Evolutionary conservation across 1,140 invertebrate genomes (phyloP), one percentile per base, ranked within the genome.

Genomic region (Branchinecta lindahli): DNA sequence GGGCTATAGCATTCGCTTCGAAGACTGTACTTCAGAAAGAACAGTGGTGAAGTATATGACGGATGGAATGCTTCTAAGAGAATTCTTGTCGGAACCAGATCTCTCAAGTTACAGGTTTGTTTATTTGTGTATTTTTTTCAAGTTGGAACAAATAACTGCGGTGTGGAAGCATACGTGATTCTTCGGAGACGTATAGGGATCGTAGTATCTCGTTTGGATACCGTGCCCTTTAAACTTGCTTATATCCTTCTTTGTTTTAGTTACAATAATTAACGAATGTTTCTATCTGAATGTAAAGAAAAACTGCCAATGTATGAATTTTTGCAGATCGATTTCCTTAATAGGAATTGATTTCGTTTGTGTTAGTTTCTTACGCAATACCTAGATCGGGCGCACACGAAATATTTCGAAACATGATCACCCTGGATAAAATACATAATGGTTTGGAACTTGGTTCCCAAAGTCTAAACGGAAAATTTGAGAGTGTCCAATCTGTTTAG

Each of bases 11-110:
- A 89, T 90, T 73, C 78, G 88, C 72, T 90, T 90, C 82, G 88
- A 90, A 78, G 88, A 90, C 77, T 89, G 87, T 75, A 88, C 88
- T 6, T 87, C 85, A 21, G 86, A 88, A 75, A 79, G 85, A 69
- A 85, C 85, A n/a, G 76, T 86, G 7, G 86, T 99, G n/a, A 99
- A 99, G 81, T 99, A 99, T 75, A 98, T 99, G 96, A 99, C 97
- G 65, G 97, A 99, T 82, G 97, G 97, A 77, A 99, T 97, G 76
- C 79, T 99, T 66, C 88, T 99, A 67, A 82, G 96, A 77, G 97
- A 99, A 82, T 99, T 98, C 80, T 82, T 99, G 3, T 91, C 91
- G 70, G 96, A 99, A 80, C 96, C 96, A 0, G 95, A 98, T 82
- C 81, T 99, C 44, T 87, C 86, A 61, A 87, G 88, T 3, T 98